Base-by-base conservation (phyloP, 1,140 invertebrate species). In the Papilio polyxenes region DNA sequence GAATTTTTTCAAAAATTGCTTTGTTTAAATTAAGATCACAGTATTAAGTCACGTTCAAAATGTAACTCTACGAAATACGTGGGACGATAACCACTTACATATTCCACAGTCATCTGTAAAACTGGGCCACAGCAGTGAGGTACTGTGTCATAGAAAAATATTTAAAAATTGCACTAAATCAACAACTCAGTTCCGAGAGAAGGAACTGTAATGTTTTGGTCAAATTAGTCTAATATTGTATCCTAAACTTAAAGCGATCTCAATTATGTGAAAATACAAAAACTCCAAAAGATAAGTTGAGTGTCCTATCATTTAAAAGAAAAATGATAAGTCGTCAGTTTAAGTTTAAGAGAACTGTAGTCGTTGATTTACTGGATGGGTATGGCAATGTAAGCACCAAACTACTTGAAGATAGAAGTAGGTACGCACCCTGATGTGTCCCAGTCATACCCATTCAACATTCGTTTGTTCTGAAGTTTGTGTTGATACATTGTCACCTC, bases 11-110 rank as follows among this genome's bases (percentile, higher is more conserved):
- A 91, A 94, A 93, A 94, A 92, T 91, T 93, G 89, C 87, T 87
- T 92, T 90, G 87, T 88, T 93, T 94, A 94, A 94, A 94, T 93
- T 94, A 94, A 94, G 92, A 94, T 94, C 93, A 94, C 93, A 94
- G 93, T 92, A 93, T 93, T 94, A 94, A 94, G 92, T 94, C 93
- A 94, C 92, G 84, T 88, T 92, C 89, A 89, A 92, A 92, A 93
- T 93, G 88, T 92, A 92, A 92, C 89, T 91, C 91, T 90, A 94
- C 87, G 89, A 93, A 80, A 92, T 89, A 87, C 84, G 89, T 89
- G 88, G 74, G 91, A 92, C 91, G 89, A 93, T 93, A 90, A 82
- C 83, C 85, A 86, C 85, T 90, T 89, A 88, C 88, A 93, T 94
- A 94, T 94, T 94, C 92, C 93, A 94, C 93, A 94, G 93, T 94